Evolutionary conservation across 1,140 invertebrate species (phyloP).

Genomic region (Rhizoglyphus robini): DNA sequence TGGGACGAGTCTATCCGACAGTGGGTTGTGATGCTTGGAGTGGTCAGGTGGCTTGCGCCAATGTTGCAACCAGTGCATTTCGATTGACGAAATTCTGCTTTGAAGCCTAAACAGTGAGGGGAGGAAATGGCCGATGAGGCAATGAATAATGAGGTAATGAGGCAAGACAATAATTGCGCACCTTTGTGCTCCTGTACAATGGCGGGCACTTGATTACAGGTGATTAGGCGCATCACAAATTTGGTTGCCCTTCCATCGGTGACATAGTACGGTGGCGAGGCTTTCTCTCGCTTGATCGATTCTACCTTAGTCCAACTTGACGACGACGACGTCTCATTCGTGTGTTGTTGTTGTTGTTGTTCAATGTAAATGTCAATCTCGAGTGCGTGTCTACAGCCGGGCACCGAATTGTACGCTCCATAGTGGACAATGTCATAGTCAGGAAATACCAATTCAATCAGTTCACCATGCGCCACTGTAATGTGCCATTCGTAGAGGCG

Average conservation of each 20-base stretch:
- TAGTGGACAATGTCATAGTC: conserved; percentile 28
- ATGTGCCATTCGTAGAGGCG: conserved; percentile 26
- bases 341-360: background rate
- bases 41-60: conserved; percentile 3
- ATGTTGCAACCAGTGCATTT: conserved; percentile 28
- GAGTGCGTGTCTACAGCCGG: conserved; percentile 24
- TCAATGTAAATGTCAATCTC: conserved; percentile 19
- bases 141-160: too few relatives aligned
- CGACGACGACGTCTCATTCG: background rate
- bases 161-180: too few relatives aligned
- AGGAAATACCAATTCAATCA: conserved; percentile 28
- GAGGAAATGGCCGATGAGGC: too few relatives aligned
- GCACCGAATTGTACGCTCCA: conserved; percentile 27
- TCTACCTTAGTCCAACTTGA: conserved; percentile 11
- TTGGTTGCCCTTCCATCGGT: conserved; percentile 26
- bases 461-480: conserved; percentile 22
- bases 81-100: conserved; percentile 25
- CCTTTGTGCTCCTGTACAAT: conserved; percentile 17
- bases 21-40: conserved; percentile 22
- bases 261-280: conserved; percentile 26
- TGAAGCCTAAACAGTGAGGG: too few relatives aligned
- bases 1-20: conserved; percentile 20
- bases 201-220: conserved; percentile 26
- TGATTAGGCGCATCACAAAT: conserved; percentile 25
- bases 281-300: conserved; percentile 26